Conservation (phyloP, 2,113 vertebrate genomes). For the Callospermophilus lateralis region DNA sequence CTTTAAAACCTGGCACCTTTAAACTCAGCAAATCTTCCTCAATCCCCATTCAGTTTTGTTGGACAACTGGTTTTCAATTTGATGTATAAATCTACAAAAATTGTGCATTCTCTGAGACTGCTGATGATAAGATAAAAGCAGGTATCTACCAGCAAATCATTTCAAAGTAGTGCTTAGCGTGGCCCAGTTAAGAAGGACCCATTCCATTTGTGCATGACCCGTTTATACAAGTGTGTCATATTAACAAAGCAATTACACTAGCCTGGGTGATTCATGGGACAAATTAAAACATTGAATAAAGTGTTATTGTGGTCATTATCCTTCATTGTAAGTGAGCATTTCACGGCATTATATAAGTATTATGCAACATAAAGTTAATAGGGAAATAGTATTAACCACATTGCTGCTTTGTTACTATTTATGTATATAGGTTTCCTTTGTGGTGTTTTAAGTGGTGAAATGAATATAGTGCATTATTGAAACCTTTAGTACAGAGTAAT, state of each 20-base stretch:
- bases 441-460: conserved; percentile 48
- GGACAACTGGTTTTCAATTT: not conserved
- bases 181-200: conserved; percentile 7
- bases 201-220: conserved; percentile 59
- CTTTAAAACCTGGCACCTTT: not conserved
- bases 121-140: not conserved
- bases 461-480: conserved; percentile 27
- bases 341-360: conserved; percentile 63
- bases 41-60: not conserved
- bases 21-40: not conserved
- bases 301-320: conserved; percentile 73
- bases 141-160: not conserved
- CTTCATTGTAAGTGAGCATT: conserved; percentile 68
- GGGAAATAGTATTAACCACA: conserved; percentile 45
- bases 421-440: conserved; percentile 27
- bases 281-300: conserved; percentile 73
- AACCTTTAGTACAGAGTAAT: conserved; percentile 19
- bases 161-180: not conserved
- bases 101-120: not conserved
- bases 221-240: conserved; percentile 70
- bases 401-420: conserved; percentile 51
- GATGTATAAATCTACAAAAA: conserved; percentile 28
- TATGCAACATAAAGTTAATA: conserved; percentile 77
- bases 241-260: conserved; percentile 73
- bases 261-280: conserved; percentile 65